These are phyloP conservation scores for Diachasma alloeum DNA, from an alignment of 1,140 invertebrate species.

Conservation along the genomic window DNA sequence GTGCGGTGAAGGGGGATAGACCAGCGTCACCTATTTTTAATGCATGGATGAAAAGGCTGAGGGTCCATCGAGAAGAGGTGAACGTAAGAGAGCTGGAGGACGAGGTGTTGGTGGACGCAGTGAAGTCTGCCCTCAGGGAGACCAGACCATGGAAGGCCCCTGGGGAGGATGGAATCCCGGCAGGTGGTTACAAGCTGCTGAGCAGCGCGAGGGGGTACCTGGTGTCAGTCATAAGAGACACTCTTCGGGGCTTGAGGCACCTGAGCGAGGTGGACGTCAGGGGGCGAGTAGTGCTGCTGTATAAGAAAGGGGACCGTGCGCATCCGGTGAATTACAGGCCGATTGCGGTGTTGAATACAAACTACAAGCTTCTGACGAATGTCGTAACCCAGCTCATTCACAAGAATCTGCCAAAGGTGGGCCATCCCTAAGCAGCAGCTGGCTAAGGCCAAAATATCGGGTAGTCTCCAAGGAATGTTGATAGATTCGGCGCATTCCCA, in stretches of 20 bases:
- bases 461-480: constrained; percentile 35
- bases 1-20: not conserved
- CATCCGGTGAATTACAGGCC: constrained; percentile 26
- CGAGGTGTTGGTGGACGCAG: not conserved
- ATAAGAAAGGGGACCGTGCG: constrained; percentile 21
- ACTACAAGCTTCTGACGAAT: constrained; percentile 40
- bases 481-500: constrained; percentile 27
- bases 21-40: not conserved
- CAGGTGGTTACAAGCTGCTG: constrained; percentile 21
- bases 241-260: not conserved
- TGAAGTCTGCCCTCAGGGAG: not conserved
- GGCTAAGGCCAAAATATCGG: constrained; percentile 36
- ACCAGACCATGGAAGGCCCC: constrained; percentile 26
- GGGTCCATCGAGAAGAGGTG: not conserved
- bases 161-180: constrained; percentile 24
- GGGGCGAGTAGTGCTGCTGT: constrained; percentile 21
- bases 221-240: not conserved
- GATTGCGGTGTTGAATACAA: constrained; percentile 31
- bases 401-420: constrained; percentile 23
- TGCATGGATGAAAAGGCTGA: not conserved
- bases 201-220: constrained; percentile 14
- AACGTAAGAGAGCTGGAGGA: not conserved
- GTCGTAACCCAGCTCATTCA: constrained; percentile 28
- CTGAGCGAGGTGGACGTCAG: constrained; percentile 15
- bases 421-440: constrained; percentile 36